Evolutionary conservation across 2,888 invertebrate species (phyloP).

Genomic region (Aleiodes testaceus): DNA sequence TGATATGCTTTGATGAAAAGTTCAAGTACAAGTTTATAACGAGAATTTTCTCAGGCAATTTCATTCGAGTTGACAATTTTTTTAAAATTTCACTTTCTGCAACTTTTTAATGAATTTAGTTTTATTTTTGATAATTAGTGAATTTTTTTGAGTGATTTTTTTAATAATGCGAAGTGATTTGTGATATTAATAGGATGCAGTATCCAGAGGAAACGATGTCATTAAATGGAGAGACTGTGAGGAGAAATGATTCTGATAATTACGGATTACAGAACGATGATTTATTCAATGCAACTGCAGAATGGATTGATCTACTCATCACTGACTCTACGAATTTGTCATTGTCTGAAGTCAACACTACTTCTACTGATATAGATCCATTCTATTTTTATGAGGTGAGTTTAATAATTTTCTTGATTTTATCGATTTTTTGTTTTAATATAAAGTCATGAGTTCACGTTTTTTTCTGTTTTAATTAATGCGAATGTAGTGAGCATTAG

Average conservation of each 20-base stretch:
- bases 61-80: too few relatives aligned
- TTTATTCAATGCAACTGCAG: conserved; percentile 49
- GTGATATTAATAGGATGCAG: too few relatives aligned
- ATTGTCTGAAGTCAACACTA: conserved; percentile 55
- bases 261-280: conserved; percentile 37
- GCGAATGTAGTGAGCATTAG: neutral
- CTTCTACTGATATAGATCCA: conserved; percentile 71
- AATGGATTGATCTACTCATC: conserved; percentile 47
- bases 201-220: too few relatives aligned
- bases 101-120: too few relatives aligned
- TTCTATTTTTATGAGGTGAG: conserved; percentile 74
- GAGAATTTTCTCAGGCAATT: too few relatives aligned
- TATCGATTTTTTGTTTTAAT: too few relatives aligned
- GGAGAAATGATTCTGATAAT: neutral
- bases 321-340: conserved; percentile 54
- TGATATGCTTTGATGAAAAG: neutral
- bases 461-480: neutral
- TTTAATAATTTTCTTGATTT: conserved; percentile 9
- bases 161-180: too few relatives aligned
- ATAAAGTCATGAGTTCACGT: neutral
- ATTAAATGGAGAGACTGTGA: too few relatives aligned
- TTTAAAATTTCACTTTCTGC: too few relatives aligned
- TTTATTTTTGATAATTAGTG: too few relatives aligned
- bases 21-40: neutral
- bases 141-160: too few relatives aligned